A percentile compares a stretch with the other conserved stretches of the same genome.
Evolutionary conservation across 2,113 vertebrate species (phyloP).

Genomic region (Actinemys pallida): DNA sequence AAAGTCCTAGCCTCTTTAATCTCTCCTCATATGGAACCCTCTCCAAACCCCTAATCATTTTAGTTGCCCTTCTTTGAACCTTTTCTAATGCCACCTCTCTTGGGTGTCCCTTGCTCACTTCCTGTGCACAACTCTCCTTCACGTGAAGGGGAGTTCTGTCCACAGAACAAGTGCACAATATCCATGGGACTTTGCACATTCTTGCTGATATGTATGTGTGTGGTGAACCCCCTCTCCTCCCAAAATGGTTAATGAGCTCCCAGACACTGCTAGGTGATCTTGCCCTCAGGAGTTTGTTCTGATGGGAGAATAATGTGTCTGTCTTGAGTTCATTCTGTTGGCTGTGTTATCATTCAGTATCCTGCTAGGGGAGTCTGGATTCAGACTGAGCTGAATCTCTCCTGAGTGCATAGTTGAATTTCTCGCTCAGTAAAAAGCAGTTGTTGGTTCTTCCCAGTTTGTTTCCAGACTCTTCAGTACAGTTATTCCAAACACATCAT

Average conservation of each 20-base stretch:
- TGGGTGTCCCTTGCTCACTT: conserved; percentile 36
- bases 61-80: no score
- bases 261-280: not conserved
- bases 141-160: not conserved
- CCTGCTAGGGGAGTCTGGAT: not conserved
- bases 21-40: no score
- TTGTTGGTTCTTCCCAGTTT: not conserved
- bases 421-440: not conserved
- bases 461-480: not conserved
- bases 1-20: no score
- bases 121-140: not conserved
- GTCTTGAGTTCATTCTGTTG: not conserved
- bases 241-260: not conserved
- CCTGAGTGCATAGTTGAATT: rapidly evolving
- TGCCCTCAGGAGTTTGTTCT: not conserved
- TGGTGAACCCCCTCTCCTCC: not conserved
- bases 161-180: not conserved
- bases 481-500: not conserved
- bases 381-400: rapidly evolving
- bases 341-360: not conserved
- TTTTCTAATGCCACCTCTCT: not conserved
- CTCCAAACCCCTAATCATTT: no score
- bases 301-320: not conserved
- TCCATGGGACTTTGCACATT: rapidly evolving
- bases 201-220: not conserved